These are phyloP conservation scores for Drosophila anceps DNA, from an alignment of 2,888 invertebrate genomes.

Conservation along the genomic window DNA sequence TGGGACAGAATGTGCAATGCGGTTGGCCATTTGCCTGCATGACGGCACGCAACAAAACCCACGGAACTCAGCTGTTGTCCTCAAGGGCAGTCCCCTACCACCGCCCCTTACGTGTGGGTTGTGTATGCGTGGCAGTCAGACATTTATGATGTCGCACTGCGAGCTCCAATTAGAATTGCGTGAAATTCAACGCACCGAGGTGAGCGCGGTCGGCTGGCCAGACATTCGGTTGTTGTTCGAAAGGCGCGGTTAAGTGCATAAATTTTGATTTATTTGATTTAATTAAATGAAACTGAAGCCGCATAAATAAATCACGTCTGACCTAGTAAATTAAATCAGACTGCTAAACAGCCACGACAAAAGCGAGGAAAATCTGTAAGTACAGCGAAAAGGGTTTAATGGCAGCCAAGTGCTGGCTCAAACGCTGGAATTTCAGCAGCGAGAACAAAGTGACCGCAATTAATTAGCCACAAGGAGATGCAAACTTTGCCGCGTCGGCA, in stretches of 20 bases:
- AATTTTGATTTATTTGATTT: constrained; percentile 63
- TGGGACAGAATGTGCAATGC: constrained; percentile 61
- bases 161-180: constrained; percentile 67
- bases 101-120: neutral
- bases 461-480: constrained; percentile 71
- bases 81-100: constrained; percentile 15
- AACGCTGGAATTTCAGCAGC: constrained; percentile 54
- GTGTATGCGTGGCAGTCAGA: constrained; percentile 35
- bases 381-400: constrained; percentile 62
- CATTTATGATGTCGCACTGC: constrained; percentile 60
- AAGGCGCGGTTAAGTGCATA: constrained; percentile 12
- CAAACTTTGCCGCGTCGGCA: constrained; percentile 43
- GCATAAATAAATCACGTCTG: constrained; percentile 39
- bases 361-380: constrained; percentile 38
- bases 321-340: constrained; percentile 72
- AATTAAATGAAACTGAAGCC: constrained; percentile 53
- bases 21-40: constrained; percentile 53
- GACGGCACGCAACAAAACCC: constrained; percentile 43
- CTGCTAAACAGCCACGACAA: constrained; percentile 33
- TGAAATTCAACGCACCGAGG: constrained; percentile 52
- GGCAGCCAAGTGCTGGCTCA: constrained; percentile 58
- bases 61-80: constrained; percentile 24
- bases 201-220: neutral
- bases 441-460: constrained; percentile 75
- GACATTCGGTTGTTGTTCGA: constrained; percentile 5